These are phyloP conservation scores for Ornithoptera priamus DNA, from an alignment of 2,888 invertebrate genomes.

Conservation along the genomic window DNA sequence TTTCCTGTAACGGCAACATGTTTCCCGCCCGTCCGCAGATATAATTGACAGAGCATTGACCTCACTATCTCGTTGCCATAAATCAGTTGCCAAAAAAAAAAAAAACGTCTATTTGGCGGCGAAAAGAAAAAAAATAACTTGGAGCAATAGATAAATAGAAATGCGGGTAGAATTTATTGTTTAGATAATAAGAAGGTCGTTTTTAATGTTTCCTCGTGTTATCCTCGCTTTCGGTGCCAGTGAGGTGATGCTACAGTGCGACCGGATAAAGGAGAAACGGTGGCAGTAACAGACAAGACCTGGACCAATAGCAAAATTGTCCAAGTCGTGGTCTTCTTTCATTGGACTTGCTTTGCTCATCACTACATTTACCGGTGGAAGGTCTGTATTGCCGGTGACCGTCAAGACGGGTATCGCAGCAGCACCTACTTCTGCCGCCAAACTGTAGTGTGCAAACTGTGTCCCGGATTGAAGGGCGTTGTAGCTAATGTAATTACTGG, in stretches of 20 bases:
- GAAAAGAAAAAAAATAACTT: constrained; percentile 11
- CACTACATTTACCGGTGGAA: too few relatives aligned
- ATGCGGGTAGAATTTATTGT: constrained; percentile 26
- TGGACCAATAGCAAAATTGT: too few relatives aligned
- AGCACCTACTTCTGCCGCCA: too few relatives aligned
- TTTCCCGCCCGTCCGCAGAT: constrained; percentile 29
- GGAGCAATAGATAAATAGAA: constrained; percentile 18
- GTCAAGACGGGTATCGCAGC: too few relatives aligned
- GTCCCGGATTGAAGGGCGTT: too few relatives aligned
- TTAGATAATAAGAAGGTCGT: constrained; percentile 17
- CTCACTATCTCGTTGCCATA: constrained; percentile 24
- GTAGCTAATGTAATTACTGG: too few relatives aligned
- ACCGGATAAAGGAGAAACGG: too few relatives aligned
- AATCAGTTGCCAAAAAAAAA: constrained; percentile 23
- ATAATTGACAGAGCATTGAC: constrained; percentile 31
- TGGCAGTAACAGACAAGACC: too few relatives aligned
- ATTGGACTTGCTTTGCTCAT: too few relatives aligned
- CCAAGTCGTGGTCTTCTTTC: too few relatives aligned
- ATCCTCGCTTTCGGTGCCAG: constrained; percentile 12
- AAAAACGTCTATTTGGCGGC: constrained; percentile 21
- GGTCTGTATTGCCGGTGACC: too few relatives aligned
- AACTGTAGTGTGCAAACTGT: too few relatives aligned
- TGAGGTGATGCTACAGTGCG: not conserved
- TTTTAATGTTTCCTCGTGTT: constrained; percentile 10
- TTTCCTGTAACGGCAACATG: constrained; percentile 8